Evolutionary conservation across 2,888 invertebrate species (phyloP).

Genomic region (Melieria omissa): DNA sequence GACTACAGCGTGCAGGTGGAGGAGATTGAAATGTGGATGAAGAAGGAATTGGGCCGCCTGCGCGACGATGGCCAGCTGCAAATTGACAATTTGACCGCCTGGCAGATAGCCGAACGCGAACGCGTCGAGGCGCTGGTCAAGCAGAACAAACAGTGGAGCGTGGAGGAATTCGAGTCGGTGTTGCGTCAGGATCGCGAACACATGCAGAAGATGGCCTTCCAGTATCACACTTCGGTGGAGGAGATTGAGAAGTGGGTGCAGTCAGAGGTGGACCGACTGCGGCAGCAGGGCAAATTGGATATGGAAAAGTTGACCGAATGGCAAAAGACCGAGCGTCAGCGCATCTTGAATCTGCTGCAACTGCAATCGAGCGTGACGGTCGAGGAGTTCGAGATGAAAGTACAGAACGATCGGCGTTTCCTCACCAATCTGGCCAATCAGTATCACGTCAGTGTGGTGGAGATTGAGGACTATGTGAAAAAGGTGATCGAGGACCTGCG

Average conservation of each 20-base stretch:
- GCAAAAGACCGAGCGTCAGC: slow-evolving; percentile 60
- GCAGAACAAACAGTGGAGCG: slow-evolving; percentile 58
- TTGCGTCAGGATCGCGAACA: slow-evolving; percentile 60
- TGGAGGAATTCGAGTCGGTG: slow-evolving; percentile 58
- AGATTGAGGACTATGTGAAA: slow-evolving; percentile 60
- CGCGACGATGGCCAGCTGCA: slow-evolving; percentile 62
- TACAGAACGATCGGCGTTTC: slow-evolving; percentile 57
- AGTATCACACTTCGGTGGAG: slow-evolving; percentile 62
- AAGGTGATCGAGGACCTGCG: slow-evolving; percentile 59
- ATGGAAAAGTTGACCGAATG: slow-evolving; percentile 60
- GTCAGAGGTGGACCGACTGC: slow-evolving; percentile 57
- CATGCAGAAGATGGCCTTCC: slow-evolving; percentile 61
- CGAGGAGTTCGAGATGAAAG: slow-evolving; percentile 59
- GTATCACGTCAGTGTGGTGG: slow-evolving; percentile 59
- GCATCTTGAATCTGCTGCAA: slow-evolving; percentile 56
- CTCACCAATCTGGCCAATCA: slow-evolving; percentile 57
- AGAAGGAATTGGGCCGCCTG: slow-evolving; percentile 59
- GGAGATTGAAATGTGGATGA: slow-evolving; percentile 62
- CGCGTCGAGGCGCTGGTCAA: slow-evolving; percentile 55
- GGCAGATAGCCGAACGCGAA: slow-evolving; percentile 61
- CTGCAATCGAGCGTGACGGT: slow-evolving; percentile 58
- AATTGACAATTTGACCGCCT: slow-evolving; percentile 59
- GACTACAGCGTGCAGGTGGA: slow-evolving; percentile 63
- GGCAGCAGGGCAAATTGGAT: slow-evolving; percentile 57
- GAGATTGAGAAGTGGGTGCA: slow-evolving; percentile 65